Base-by-base conservation (phyloP, 2,113 vertebrate species). In the Hippolais icterina region DNA sequence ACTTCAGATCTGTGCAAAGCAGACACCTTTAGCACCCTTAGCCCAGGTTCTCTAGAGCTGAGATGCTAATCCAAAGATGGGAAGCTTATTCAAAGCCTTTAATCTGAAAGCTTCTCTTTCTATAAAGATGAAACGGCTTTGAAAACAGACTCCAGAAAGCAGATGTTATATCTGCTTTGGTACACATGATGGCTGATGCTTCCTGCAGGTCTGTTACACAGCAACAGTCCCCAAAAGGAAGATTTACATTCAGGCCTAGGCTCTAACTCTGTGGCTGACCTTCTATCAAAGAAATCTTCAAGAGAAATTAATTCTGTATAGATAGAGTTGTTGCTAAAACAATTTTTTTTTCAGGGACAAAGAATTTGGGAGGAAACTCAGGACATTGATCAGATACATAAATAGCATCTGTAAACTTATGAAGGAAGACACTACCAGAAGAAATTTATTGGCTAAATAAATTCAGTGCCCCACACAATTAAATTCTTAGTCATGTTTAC, bases 361-460 rank as follows among this genome's bases (percentile, higher is more conserved):
- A 8, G 54, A 80, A 79, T 53, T 22, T 29, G 41, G 44, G 11
- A 90, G 22, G 11, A 85, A 95, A 85, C 28, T 56, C 25, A n/a
- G 21, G 16, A 76, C 39, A 72, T 11, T 47, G 25, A 86, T 82
- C 41, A 89, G 46, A 90, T 53, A 89, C 4, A 76, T 54, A 91
- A 87, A 95, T 4, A 91, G 59, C 31, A 74, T 68, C 64, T 76
- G 89, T 46, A 70, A 74, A 82, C 33, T 94, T 92, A 79, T 2
- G 14, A 93, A 84, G 53, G 23, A 94, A 92, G 76, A 94, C 35
- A 74, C 46, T 57, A 80, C 20, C 15, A 65, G 54, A 39, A 85
- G 6, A 84, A 96, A 92, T 88, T 68, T 71, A 75, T 69, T 94
- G 80, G 47, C 74, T 88, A 94, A 91, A 92, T 87, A 87, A 93